Conservation (phyloP, 2,888 invertebrate species). For the Apamea crenata region DNA sequence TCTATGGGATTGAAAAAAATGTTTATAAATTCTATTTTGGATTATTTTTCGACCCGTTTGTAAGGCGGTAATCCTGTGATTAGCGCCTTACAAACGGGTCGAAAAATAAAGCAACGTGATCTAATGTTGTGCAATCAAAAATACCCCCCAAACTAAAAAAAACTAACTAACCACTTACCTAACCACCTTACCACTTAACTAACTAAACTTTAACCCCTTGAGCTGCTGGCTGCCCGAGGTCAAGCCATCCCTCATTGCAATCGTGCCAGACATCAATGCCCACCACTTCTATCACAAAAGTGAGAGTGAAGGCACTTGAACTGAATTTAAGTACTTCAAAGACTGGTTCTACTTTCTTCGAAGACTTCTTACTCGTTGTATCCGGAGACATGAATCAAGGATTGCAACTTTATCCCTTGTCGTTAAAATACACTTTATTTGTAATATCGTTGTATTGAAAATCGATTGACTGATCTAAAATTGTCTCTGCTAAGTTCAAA, state of each 20-base stretch:
- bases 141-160: too few relatives aligned
- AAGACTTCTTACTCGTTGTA: background rate
- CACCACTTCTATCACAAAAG: constrained; percentile 84
- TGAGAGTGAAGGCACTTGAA: constrained; percentile 79
- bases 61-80: too few relatives aligned
- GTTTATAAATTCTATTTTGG: too few relatives aligned
- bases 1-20: too few relatives aligned
- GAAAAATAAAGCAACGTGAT: background rate
- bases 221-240: constrained; percentile 53
- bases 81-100: background rate
- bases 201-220: constrained; percentile 77
- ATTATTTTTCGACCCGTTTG: too few relatives aligned
- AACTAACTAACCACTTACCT: too few relatives aligned
- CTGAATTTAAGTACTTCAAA: constrained; percentile 54
- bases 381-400: background rate
- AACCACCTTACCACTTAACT: too few relatives aligned
- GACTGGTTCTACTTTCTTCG: background rate
- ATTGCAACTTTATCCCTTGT: too few relatives aligned
- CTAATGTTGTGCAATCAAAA: background rate
- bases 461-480: constrained; percentile 3
- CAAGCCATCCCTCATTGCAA: constrained; percentile 79
- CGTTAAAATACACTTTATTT: background rate
- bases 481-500: constrained; percentile 3
- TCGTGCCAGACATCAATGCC: constrained; percentile 82
- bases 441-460: background rate